phyloP scores from a whole-genome alignment of 2,113 vertebrate genomes.

The Callipepla squamata region DNA sequence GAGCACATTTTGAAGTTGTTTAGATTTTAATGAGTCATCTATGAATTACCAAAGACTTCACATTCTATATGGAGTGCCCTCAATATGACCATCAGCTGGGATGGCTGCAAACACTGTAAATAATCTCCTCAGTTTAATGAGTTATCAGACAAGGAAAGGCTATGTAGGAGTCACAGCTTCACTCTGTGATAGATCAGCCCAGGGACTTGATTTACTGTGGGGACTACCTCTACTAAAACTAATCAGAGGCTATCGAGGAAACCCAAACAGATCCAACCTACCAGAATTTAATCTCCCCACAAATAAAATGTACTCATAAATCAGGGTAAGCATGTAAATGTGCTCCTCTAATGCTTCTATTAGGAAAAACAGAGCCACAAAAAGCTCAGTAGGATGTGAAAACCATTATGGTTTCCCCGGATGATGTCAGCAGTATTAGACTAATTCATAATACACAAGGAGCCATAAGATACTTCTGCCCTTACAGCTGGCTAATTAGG shows the following conservation, averaged over 20 bases:
- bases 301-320: slow-evolving; percentile 54
- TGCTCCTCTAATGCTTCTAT: neutral
- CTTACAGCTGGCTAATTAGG: slow-evolving; percentile 13
- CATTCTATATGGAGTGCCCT: neutral
- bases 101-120: slow-evolving; percentile 15
- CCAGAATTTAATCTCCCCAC: slow-evolving; percentile 40
- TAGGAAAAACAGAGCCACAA: slow-evolving; percentile 22
- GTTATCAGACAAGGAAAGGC: neutral
- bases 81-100: slow-evolving; percentile 6
- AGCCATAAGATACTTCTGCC: neutral
- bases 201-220: slow-evolving; percentile 44
- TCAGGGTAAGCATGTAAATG: slow-evolving; percentile 14
- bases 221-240: slow-evolving; percentile 24
- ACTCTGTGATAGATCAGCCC: neutral
- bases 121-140: slow-evolving; percentile 32
- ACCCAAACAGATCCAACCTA: slow-evolving; percentile 26
- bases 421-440: neutral
- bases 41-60: slow-evolving; percentile 1
- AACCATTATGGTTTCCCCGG: neutral
- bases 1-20: neutral
- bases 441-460: neutral
- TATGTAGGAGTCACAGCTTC: slow-evolving; percentile 47
- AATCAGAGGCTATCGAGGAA: slow-evolving; percentile 30
- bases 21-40: slow-evolving; percentile 15
- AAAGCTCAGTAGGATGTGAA: slow-evolving; percentile 26